Evolutionary conservation across 2,888 invertebrate genomes (phyloP).

Genomic region (Melieria crassipennis): DNA sequence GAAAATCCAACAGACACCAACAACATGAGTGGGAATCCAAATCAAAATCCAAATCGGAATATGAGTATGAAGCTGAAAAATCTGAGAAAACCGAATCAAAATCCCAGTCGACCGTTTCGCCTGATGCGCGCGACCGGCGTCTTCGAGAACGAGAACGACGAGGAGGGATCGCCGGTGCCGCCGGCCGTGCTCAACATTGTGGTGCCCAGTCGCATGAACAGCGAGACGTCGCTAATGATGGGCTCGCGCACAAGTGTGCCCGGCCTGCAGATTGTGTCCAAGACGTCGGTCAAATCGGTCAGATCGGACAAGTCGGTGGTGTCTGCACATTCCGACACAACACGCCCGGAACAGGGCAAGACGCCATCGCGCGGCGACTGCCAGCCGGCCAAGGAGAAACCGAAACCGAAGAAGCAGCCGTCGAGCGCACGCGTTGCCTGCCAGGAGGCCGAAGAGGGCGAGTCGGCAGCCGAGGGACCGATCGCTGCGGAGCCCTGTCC

Average conservation of each 20-base stretch:
- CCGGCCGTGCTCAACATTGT: constrained; percentile 19
- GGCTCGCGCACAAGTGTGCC: constrained; percentile 9
- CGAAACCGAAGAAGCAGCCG: no score
- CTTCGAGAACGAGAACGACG: neutral
- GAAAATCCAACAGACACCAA: neutral
- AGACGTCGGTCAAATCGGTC: neutral
- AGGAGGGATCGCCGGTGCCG: neutral
- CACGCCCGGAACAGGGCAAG: no score
- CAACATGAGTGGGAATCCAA: constrained; percentile 16
- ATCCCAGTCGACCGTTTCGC: constrained; percentile 15
- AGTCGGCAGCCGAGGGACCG: neutral
- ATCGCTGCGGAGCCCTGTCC: neutral
- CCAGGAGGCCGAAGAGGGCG: neutral
- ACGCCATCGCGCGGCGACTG: no score
- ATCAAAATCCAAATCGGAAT: constrained; percentile 6
- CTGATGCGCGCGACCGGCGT: constrained; percentile 1
- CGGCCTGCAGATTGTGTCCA: constrained; percentile 7
- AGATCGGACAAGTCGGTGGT: neutral
- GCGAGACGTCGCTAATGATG: constrained; percentile 15
- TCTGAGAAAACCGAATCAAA: neutral
- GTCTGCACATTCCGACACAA: no score
- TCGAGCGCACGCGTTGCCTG: no score
- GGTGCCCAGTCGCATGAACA: constrained; percentile 20
- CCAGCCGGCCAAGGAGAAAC: no score
- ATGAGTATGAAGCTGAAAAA: constrained; percentile 9